Base-by-base conservation (phyloP, 2,797 vertebrate species). In the Buceros bicornis region DNA sequence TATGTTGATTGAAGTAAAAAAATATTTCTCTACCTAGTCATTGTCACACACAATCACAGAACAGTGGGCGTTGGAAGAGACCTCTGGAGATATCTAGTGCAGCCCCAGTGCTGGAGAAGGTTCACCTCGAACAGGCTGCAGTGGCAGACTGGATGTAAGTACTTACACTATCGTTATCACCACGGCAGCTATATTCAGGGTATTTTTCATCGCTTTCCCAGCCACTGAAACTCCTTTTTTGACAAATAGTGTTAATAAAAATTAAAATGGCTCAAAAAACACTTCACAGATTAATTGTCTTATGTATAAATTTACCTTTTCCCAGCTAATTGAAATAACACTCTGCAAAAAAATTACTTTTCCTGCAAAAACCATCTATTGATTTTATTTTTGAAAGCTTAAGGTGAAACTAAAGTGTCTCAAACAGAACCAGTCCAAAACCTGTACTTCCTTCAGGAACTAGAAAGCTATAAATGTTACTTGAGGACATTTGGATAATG, bases 401-500 rank as follows among this genome's bases (percentile, higher is more conserved):
- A 28, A 2, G 2, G 14, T 24, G 82, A 85, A 74, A 64, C 6
- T 12, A 73, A 87, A 82, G 35, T 37, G 3, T 64, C 84, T 85
- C 18, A 8, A 56, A 28, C 6, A 71, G 31, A 82, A 69, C 28
- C 7, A 47, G 21, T 71, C n/a, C 22, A 60, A 93, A 85, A 70
- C 8, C 6, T 19, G 4, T 11, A 22, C 11, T 50, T 88, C 60
- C 35, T 70, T 91, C 35, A 69, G 35, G 40, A 72, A 40, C 13
- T 58, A 76, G 25, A 64, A 85, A 88, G 18, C 11, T 53, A 10
- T 69, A 66, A 83, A 54, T 53, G 33, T 70, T 84, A 77, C 71
- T 84, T 84, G 48, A 82, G 40, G 35, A 69, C 56, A 83, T 71
- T 93, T 86, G 69, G n/a, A 53, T 87, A 94, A 86, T 57, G 33